Base-by-base conservation (phyloP, 2,888 invertebrate species). In the Diploptera punctata region DNA sequence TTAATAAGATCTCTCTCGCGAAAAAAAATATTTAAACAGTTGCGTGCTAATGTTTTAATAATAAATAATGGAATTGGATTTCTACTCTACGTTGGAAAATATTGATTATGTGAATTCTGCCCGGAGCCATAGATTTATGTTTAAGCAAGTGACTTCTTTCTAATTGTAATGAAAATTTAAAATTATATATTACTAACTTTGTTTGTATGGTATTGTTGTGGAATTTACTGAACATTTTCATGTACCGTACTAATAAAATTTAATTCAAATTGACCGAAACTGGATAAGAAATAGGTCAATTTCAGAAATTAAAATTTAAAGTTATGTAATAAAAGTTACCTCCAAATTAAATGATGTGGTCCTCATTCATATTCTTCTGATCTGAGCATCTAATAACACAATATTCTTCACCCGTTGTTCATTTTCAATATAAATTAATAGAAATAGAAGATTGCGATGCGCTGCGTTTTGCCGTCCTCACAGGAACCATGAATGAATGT, bases 321-420 rank as follows among this genome's bases (percentile, higher is more conserved):
- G 24, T 52, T 24, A 61, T 13, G 16, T 38, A 19, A n/a, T 43
- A 43, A 2, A 24, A 79, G 87, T 88, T 87, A 93, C 94, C 92
- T 93, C 91, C 86, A 92, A 87, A 84, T 92, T 90, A 85, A 92
- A 88, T 88, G 89, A 91, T 86, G 92, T 93, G 88, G 92, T 89
- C 93, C 91, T 92, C 93, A 94, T 94, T 93, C 94, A 94, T 93
- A 93, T 82, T 83, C 81, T 75, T 77, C 75, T 75, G 60, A 31
- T 68, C 73, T 67, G 38, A 43, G 44, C 67, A 18, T 13, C 47
- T 70, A 68, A 21, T 57, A 67, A 71, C 29, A 70, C 60, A 19
- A 54, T 54, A 26, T 44, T 60, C 21, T 26, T 73, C 49, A 70
- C 57, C 57, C 54, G 49, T 70, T 70, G 21, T 33, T 73, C 70